phyloP scores from a whole-genome alignment of 2,113 vertebrate genomes.

The Carassius auratus region DNA sequence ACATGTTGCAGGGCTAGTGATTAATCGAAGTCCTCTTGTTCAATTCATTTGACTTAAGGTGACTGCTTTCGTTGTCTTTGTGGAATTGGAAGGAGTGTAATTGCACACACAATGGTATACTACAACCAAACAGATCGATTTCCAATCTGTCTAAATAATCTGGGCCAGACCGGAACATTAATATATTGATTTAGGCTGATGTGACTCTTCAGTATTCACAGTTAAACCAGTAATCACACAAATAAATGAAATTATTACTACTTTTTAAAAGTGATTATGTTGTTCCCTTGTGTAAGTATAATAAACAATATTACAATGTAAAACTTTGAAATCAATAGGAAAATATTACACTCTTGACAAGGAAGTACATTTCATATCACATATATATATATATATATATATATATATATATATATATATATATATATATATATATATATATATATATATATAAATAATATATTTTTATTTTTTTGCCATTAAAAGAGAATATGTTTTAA shows the following conservation, averaged over 20 bases:
- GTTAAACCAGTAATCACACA: neutral
- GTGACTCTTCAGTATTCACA: slow-evolving; percentile 42
- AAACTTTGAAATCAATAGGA: neutral
- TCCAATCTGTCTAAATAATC: slow-evolving; percentile 69
- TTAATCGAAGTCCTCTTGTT: slow-evolving; percentile 54
- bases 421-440: too few relatives aligned
- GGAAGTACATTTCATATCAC: neutral
- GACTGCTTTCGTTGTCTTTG: slow-evolving; percentile 49
- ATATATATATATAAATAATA: too few relatives aligned
- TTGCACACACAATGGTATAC: slow-evolving; percentile 54
- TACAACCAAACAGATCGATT: slow-evolving; percentile 68
- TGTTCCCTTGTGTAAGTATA: neutral
- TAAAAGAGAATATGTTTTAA: neutral
- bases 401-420: too few relatives aligned
- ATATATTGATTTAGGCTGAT: slow-evolving; percentile 61
- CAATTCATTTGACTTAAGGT: slow-evolving; percentile 60
- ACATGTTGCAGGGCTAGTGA: slow-evolving; percentile 41
- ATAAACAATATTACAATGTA: neutral
- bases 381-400: too few relatives aligned
- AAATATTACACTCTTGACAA: neutral
- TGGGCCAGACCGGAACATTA: slow-evolving; percentile 61
- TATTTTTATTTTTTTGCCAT: too few relatives aligned
- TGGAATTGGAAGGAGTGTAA: slow-evolving; percentile 58
- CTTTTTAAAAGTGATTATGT: neutral
- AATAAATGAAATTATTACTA: neutral